Conservation (phyloP, 2,113 vertebrate genomes). For the Corydoras maculifer region DNA sequence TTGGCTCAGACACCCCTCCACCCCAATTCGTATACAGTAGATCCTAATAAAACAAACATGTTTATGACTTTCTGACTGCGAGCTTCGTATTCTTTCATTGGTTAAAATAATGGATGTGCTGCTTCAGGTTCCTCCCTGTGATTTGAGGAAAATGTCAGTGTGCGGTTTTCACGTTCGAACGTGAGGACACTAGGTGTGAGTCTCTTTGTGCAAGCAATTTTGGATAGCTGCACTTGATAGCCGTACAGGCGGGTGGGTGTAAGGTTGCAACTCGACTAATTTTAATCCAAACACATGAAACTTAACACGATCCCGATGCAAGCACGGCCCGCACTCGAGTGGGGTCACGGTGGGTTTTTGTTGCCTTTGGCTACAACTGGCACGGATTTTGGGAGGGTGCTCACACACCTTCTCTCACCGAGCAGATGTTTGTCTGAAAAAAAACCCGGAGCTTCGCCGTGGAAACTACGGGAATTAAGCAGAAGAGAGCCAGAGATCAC, state of each 20-base stretch:
- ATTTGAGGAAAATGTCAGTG: conserved; percentile 48
- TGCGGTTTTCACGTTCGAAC: conserved; percentile 47
- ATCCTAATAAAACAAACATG: too few relatives aligned
- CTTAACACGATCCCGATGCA: conserved; percentile 90
- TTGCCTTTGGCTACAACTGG: conserved; percentile 92
- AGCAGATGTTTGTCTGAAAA: conserved; percentile 75
- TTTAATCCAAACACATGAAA: conserved; percentile 99
- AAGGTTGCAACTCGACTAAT: conserved; percentile 98
- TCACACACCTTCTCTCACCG: conserved; percentile 75
- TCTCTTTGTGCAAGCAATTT: conserved; percentile 70
- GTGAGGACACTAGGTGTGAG: conserved; percentile 53
- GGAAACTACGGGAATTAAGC: conserved; percentile 62
- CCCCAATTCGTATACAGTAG: too few relatives aligned
- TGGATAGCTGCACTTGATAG: conserved; percentile 88
- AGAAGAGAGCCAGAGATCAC: conserved; percentile 56
- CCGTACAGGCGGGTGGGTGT: conserved; percentile 77
- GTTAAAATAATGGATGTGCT: too few relatives aligned
- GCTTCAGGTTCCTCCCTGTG: not conserved
- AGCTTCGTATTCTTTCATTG: too few relatives aligned
- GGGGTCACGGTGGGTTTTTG: conserved; percentile 86
- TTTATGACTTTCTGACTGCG: too few relatives aligned
- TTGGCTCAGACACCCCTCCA: too few relatives aligned
- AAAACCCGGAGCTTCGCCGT: conserved; percentile 63
- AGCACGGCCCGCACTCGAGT: conserved; percentile 86
- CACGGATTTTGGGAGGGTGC: conserved; percentile 88